phyloP scores from a whole-genome alignment of 2,797 vertebrate genomes.

The Urophycis tenuis region DNA sequence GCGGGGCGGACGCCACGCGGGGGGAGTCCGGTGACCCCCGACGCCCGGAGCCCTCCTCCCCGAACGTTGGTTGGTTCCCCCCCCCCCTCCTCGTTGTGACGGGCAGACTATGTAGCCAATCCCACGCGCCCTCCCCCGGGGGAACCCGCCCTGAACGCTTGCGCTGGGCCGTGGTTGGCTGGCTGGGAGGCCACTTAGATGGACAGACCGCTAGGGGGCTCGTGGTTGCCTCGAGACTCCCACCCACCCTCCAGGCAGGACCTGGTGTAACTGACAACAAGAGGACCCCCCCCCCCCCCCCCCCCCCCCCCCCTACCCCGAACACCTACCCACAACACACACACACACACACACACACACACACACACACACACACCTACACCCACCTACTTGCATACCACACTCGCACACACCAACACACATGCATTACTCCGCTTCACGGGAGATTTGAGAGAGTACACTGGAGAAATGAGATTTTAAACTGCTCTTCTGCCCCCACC shows the following conservation, averaged over 20 bases:
- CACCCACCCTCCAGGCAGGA: conserved; percentile 83
- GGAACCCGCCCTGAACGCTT: conserved; percentile 38
- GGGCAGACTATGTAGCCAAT: conserved; percentile 58
- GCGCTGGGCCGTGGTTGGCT: conserved; percentile 23
- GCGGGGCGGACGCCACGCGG: neutral
- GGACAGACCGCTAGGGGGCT: conserved; percentile 67
- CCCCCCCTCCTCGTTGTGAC: conserved; percentile 37
- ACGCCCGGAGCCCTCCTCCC: conserved; percentile 46
- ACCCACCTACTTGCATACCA: neutral
- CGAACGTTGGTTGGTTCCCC: conserved; percentile 42
- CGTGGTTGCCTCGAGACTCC: conserved; percentile 28
- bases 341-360: neutral
- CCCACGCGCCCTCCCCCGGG: conserved; percentile 40
- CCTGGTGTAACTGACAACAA: conserved; percentile 80
- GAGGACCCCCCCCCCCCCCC: conserved; percentile 27
- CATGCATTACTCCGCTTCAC: conserved; percentile 28
- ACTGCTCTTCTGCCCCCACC: conserved; percentile 37
- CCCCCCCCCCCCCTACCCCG: conserved; percentile 3
- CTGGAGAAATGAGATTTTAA: conserved; percentile 45
- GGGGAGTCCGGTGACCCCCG: conserved; percentile 15
- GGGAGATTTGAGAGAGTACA: conserved; percentile 44
- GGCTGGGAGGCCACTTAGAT: conserved; percentile 52
- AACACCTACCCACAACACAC: conserved; percentile 32
- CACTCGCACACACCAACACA: neutral
- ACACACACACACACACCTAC: neutral